Evolutionary conservation across 2,113 vertebrate genomes (phyloP), one percentile per base, ranked within the genome.

Genomic region (Sapayoa aenigma): DNA sequence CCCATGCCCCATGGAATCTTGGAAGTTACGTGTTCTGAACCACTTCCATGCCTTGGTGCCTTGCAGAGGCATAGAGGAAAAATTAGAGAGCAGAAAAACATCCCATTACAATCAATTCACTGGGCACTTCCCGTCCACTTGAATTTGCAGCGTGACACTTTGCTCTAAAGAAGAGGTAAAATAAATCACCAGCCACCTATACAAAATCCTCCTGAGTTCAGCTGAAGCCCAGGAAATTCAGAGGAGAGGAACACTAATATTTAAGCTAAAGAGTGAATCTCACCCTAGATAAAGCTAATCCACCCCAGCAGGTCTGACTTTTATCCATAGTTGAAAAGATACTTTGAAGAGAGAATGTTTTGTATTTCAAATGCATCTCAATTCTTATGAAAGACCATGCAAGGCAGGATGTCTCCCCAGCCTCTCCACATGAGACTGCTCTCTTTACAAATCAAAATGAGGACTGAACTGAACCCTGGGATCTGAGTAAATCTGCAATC

Each of bases 231-330:
- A 89, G 68, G 46, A 90, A 90, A 92, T 59, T 14, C 67, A 90
- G 47, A 89, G 63, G 46, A 84, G 67, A 56, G 20, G 9, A 91
- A 59, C 14, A 63, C 39, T 11, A 78, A 52, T 39, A 56, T 84
- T 89, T 62, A 86, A 89, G 37, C 37, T 72, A 37, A 92, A 84
- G 30, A 90, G 33, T 58, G 49, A 94, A 78, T 65, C 60, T 82
- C 76, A 81, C 58, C 58, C 44, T 55, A 91, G 73, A 87, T 89
- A 93, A 89, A 83, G 41, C 35, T 95, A 95, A 94, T 92, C 65
- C 76, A 87, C 27, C 30, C n/a, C 35, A 23, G 55, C 60, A 89
- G 60, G 44, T 84, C 73, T 90, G 67, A 83, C 90, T 95, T 92
- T 75, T 72, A 93, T 92, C 56, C 28, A 2, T 9, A 68, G 60